Evolutionary conservation across 2,797 vertebrate species (phyloP), one percentile per base, ranked within the genome.

Genomic region (Sciurus carolinensis): DNA sequence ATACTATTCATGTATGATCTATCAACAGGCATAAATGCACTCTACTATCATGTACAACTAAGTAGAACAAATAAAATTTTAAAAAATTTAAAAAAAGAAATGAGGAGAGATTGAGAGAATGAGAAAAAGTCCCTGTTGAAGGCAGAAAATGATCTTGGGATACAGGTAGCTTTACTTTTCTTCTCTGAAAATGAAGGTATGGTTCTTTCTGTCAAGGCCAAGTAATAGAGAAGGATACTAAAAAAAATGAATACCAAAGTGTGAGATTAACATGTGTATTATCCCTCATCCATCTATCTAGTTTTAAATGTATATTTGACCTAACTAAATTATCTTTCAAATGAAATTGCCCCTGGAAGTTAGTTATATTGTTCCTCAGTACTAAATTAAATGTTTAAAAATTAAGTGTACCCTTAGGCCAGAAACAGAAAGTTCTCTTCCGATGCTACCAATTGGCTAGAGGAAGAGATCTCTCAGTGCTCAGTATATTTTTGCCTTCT

Each of bases 161-260:
- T 90, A 5, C 15, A 79, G 42, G 39, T 1, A 69, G 20, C 11
- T 79, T 81, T 54, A 33, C 12, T n/a, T 28, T 50, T 82, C 64
- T 75, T 62, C 57, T 17, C 26, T 97, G 42, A 93, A 91, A 91
- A 86, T 73, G 79, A 1, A 82, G 11, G 13, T 62, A 66, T 75
- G 20, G 2, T 13, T 89, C 3, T 83, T 84, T 88, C 24, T 90
- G 26, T 13, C 22, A 81, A 66, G 7, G 39, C 30, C 50, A 88
- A 90, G 2, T 54, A 42, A 62, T 64, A 33, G 28, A 82, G 42
- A 76, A 82, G 30, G 30, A 66, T 89, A 42, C 62, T 81, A 42
- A 69, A 91, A 90, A 22, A 79, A 85, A 73, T 9, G 59, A 42
- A 73, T 85, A 84, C 1, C 17, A 59, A 77, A 77, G 33, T n/a